These are phyloP conservation scores for Lycia hirtaria DNA, from an alignment of 2,888 invertebrate species.

Conservation along the genomic window DNA sequence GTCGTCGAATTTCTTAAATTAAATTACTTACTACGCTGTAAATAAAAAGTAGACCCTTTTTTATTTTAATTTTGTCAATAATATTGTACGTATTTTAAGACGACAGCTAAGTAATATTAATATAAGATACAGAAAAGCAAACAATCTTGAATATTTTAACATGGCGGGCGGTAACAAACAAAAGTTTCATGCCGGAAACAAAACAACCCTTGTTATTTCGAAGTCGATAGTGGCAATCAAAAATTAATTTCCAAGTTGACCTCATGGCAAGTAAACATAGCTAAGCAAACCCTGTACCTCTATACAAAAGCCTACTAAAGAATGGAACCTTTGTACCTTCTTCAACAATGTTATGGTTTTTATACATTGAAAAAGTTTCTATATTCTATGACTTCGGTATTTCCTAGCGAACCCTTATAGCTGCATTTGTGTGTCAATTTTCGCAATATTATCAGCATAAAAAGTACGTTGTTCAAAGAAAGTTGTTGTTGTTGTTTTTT, in stretches of 20 bases:
- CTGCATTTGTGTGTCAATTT: too few species aligned
- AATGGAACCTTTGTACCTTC: slow-evolving; percentile 2
- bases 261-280: slow-evolving; percentile 21
- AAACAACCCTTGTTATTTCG: slow-evolving; percentile 19
- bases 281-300: slow-evolving; percentile 21
- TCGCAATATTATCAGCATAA: too few species aligned
- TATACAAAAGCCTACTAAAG: slow-evolving; percentile 9
- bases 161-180: background rate
- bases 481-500: too few species aligned
- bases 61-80: too few species aligned
- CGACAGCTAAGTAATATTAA: background rate
- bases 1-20: too few species aligned
- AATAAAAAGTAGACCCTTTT: too few species aligned
- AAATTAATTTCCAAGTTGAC: slow-evolving; percentile 28
- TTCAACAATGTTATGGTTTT: background rate
- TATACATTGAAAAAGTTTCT: background rate
- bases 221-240: slow-evolving; percentile 28
- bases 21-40: too few species aligned
- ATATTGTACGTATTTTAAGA: background rate
- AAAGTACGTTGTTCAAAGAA: too few species aligned
- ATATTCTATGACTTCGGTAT: background rate
- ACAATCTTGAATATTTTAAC: slow-evolving; percentile 16
- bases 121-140: background rate
- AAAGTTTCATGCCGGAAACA: slow-evolving; percentile 15
- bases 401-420: too few species aligned